A percentile compares a stretch with the other conserved stretches of the same genome.
phyloP scores from a whole-genome alignment of 2,888 invertebrate species.

The Macrophya annulata region DNA sequence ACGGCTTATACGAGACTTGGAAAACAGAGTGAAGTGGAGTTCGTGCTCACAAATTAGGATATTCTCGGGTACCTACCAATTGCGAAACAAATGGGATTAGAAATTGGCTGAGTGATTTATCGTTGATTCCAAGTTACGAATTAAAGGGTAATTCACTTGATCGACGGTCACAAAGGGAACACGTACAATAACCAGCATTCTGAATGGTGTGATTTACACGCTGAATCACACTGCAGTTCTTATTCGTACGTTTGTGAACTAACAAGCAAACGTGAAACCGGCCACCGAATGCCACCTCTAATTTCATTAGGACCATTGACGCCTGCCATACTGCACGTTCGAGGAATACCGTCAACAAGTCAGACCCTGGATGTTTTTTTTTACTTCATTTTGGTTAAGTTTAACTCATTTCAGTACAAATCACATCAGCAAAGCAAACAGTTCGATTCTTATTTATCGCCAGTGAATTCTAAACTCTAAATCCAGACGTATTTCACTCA shows the following conservation, averaged over 20 bases:
- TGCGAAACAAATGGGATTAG: slow-evolving; percentile 17
- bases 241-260: neutral
- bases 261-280: slow-evolving; percentile 9
- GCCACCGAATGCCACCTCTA: neutral
- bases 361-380: neutral
- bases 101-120: slow-evolving; percentile 17
- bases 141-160: neutral
- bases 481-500: slow-evolving; percentile 11
- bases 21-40: neutral
- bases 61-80: slow-evolving; percentile 3
- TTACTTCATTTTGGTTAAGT: neutral
- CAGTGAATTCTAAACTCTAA: neutral
- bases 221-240: neutral
- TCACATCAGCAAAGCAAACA: neutral
- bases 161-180: neutral
- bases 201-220: neutral
- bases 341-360: slow-evolving; percentile 6
- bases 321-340: neutral
- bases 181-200: neutral
- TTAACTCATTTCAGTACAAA: neutral
- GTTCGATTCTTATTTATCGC: neutral
- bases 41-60: neutral
- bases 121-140: neutral
- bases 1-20: slow-evolving; percentile 7
- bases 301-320: slow-evolving; percentile 10